Conservation (phyloP, 2,113 vertebrate species). For the Saccopteryx leptura region DNA sequence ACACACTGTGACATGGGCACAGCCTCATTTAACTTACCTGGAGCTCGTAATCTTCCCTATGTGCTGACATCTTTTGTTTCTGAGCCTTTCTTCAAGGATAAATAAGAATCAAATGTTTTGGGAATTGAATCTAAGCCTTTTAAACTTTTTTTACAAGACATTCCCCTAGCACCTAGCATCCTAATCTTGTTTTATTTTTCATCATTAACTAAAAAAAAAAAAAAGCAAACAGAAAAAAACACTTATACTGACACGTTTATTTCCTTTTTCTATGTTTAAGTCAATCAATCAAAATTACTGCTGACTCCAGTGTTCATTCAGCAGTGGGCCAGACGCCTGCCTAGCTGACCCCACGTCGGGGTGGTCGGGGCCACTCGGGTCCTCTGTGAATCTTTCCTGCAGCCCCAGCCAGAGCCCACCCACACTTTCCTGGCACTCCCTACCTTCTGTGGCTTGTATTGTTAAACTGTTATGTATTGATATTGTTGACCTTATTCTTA, state of each 20-base stretch:
- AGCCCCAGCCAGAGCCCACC: not conserved
- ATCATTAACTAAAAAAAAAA: not conserved
- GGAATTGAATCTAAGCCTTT: not conserved
- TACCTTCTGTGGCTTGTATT: not conserved
- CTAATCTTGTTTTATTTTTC: conserved; percentile 10
- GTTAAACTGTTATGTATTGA: not conserved
- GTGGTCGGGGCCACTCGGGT: too few species aligned
- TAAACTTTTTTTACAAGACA: conserved; percentile 5
- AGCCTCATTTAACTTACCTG: not conserved
- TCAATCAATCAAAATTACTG: not conserved
- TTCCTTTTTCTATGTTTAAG: conserved; percentile 7
- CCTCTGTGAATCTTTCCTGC: not conserved
- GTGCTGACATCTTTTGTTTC: not conserved
- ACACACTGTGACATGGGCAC: not conserved
- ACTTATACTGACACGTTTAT: not conserved
- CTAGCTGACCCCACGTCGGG: accelerated
- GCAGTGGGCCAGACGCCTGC: not conserved
- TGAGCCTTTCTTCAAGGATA: not conserved
- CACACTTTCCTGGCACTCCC: not conserved
- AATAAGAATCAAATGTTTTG: not conserved
- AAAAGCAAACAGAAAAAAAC: not conserved
- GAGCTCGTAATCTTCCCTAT: not conserved
- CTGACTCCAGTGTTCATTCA: too few species aligned
- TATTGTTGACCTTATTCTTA: not conserved
- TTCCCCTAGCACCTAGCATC: not conserved